Evolutionary conservation across 2,888 invertebrate species (phyloP).

Genomic region (Eueremaeus valkanovi): DNA sequence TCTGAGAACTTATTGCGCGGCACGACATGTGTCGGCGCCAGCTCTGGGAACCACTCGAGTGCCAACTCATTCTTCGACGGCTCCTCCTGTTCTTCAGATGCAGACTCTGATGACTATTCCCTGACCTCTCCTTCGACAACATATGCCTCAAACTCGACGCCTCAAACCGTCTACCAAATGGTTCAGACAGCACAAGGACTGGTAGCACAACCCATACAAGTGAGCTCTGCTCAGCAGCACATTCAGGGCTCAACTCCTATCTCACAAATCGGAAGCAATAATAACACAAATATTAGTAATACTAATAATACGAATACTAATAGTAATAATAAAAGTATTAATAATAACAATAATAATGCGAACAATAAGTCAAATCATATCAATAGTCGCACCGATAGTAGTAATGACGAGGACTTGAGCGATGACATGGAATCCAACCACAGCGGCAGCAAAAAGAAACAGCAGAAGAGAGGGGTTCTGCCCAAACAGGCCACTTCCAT

Average conservation of each 20-base stretch:
- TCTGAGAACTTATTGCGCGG: conserved; percentile 72
- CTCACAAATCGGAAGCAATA: conserved; percentile 67
- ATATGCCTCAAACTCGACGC: conserved; percentile 24
- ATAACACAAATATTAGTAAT: conserved; percentile 28
- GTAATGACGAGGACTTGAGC: conserved; percentile 51
- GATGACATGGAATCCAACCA: conserved; percentile 51
- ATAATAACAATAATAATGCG: conserved; percentile 17
- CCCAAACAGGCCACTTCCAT: conserved; percentile 94
- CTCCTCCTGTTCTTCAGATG: conserved; percentile 30
- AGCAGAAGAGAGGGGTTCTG: conserved; percentile 76
- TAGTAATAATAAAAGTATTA: conserved; percentile 31
- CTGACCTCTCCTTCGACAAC: conserved; percentile 27
- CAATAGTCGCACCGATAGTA: conserved; percentile 44
- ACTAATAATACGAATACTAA: conserved; percentile 17
- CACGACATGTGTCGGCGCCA: conserved; percentile 16
- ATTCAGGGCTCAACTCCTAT: conserved; percentile 76
- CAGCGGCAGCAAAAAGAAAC: conserved; percentile 19
- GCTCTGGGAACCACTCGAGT: conserved; percentile 4
- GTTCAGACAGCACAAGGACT: conserved; percentile 56
- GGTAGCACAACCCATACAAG: conserved; percentile 55
- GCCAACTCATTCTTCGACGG: conserved; percentile 25
- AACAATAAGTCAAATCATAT: conserved; percentile 28
- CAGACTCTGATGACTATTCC: conserved; percentile 18
- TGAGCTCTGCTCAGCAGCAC: conserved; percentile 43
- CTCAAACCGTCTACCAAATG: conserved; percentile 55